Evolutionary conservation across 2,888 invertebrate genomes (phyloP).

Genomic region (Formica aserva): DNA sequence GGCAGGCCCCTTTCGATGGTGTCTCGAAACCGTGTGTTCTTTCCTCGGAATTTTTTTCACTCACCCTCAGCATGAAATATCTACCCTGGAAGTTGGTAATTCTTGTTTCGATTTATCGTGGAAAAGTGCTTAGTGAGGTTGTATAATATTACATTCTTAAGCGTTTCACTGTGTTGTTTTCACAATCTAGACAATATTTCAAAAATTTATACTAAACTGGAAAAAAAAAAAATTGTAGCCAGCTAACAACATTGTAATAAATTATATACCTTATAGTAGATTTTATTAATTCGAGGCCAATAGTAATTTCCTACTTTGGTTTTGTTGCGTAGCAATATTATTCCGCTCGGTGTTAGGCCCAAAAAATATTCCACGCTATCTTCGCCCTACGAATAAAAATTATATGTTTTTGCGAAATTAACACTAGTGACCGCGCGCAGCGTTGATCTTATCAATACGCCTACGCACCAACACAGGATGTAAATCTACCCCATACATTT

Average conservation of each 20-base stretch:
- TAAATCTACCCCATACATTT: constrained; percentile 99
- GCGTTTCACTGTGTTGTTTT: not conserved
- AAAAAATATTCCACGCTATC: constrained; percentile 98
- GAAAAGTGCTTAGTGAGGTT: not conserved
- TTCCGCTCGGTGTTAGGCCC: constrained; percentile 97
- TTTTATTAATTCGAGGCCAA: constrained; percentile 98
- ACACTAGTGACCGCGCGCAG: not conserved
- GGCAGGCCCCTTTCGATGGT: constrained; percentile 95
- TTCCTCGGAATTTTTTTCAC: constrained; percentile 98
- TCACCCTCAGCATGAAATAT: constrained; percentile 98
- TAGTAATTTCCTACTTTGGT: constrained; percentile 99
- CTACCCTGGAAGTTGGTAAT: constrained; percentile 88
- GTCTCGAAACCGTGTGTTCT: constrained; percentile 99
- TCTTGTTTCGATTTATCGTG: constrained; percentile 3
- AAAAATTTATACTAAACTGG: not conserved
- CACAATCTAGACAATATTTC: not conserved
- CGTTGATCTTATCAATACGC: not conserved
- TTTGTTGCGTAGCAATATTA: constrained; percentile 97
- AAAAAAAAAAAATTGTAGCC: not conserved
- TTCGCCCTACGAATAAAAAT: constrained; percentile 90
- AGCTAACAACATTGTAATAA: not conserved
- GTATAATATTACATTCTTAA: not conserved
- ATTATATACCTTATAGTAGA: constrained; percentile 92
- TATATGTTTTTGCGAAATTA: constrained; percentile 47
- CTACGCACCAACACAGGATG: constrained; percentile 96